phyloP scores from a whole-genome alignment of 2,888 invertebrate genomes.

The Gastrophysa polygoni region DNA sequence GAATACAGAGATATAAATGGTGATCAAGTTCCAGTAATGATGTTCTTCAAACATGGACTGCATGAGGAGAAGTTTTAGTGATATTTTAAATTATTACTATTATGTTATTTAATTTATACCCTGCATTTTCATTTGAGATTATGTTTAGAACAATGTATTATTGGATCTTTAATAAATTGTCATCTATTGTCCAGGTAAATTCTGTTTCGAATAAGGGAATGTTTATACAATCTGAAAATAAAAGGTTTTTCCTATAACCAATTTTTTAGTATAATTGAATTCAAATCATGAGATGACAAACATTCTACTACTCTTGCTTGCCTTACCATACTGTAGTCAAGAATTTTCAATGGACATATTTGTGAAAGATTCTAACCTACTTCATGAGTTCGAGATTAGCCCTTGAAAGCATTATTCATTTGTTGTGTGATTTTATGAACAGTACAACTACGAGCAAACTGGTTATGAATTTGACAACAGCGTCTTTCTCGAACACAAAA shows the following conservation, averaged over 20 bases:
- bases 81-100: slow-evolving; percentile 36
- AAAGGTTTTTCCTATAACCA: slow-evolving; percentile 34
- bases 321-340: background rate
- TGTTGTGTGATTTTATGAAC: too few species aligned
- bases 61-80: slow-evolving; percentile 92
- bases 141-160: slow-evolving; percentile 11
- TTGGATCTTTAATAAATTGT: slow-evolving; percentile 19
- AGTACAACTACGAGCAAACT: too few species aligned
- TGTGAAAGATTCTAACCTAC: too few species aligned
- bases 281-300: background rate
- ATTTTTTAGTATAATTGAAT: background rate
- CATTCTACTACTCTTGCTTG: background rate
- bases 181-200: slow-evolving; percentile 24
- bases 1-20: slow-evolving; percentile 92
- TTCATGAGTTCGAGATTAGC: too few species aligned
- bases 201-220: slow-evolving; percentile 28
- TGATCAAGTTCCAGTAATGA: slow-evolving; percentile 82
- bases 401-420: too few species aligned
- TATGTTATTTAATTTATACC: slow-evolving; percentile 37
- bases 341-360: too few species aligned
- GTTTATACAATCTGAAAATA: slow-evolving; percentile 36
- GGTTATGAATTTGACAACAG: too few species aligned
- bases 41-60: slow-evolving; percentile 96
- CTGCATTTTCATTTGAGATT: slow-evolving; percentile 18
- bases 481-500: too few species aligned